Percentiles rank a stretch among this genome's conserved stretches.
phyloP scores from a whole-genome alignment of 2,113 vertebrate species.

The Centropus unirufus region DNA sequence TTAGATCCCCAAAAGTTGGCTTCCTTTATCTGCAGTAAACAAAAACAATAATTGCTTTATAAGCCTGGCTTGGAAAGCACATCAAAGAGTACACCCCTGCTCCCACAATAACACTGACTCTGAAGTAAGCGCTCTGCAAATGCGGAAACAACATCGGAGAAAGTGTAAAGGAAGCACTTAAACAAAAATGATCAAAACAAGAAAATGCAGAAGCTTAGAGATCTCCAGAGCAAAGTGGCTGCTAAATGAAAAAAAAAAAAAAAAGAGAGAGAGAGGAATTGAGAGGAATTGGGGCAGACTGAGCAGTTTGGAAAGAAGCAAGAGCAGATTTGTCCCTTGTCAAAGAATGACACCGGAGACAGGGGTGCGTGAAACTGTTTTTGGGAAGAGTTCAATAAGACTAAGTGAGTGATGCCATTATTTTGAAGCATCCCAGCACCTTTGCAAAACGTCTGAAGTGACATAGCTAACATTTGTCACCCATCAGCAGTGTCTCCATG shows the following conservation, averaged over 20 bases:
- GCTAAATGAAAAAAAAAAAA: background rate
- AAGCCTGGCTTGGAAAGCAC: background rate
- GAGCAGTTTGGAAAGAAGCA: background rate
- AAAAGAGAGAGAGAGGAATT: too few relatives aligned
- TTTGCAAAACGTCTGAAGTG: background rate
- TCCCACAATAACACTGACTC: background rate
- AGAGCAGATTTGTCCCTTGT: background rate
- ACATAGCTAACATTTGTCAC: background rate
- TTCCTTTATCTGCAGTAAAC: slow-evolving; percentile 90
- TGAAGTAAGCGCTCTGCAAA: background rate
- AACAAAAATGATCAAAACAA: background rate
- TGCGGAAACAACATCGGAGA: background rate
- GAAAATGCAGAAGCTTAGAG: background rate
- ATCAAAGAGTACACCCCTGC: accelerated
- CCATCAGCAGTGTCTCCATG: background rate
- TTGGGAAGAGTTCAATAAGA: background rate
- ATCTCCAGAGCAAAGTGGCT: background rate
- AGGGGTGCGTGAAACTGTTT: background rate
- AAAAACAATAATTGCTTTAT: background rate
- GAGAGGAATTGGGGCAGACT: background rate
- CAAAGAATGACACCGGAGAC: background rate
- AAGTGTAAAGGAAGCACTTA: background rate
- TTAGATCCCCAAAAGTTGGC: slow-evolving; percentile 98
- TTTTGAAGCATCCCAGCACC: background rate
- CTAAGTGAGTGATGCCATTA: background rate